phyloP scores from a whole-genome alignment of 2,888 invertebrate genomes.

The Latrodectus hesperus region DNA sequence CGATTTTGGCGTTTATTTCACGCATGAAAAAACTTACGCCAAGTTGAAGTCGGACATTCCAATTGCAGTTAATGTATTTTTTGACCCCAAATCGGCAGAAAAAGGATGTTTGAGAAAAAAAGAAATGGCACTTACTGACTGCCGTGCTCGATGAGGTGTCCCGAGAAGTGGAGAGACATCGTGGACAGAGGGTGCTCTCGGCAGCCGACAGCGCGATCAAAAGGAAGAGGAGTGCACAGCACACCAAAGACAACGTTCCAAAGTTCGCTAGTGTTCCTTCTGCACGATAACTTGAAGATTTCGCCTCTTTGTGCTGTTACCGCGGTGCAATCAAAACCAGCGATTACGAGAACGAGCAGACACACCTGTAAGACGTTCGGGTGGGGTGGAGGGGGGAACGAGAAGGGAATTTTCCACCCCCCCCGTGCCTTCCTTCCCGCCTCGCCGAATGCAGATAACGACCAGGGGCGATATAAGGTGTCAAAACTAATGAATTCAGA shows the following conservation, averaged over 20 bases:
- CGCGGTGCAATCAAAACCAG: not conserved
- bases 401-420: no score
- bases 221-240: not conserved
- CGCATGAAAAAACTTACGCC: no score
- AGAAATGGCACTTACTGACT: slow-evolving; percentile 36
- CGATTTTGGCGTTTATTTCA: no score
- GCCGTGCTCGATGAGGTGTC: slow-evolving; percentile 53
- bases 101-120: not conserved
- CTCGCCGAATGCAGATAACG: not conserved
- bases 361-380: no score
- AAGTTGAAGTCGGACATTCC: no score
- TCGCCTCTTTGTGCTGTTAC: not conserved
- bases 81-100: no score
- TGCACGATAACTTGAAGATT: not conserved
- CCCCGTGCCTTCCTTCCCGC: not conserved
- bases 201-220: not conserved
- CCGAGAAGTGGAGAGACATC: slow-evolving; percentile 52
- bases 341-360: no score
- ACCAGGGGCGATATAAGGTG: not conserved
- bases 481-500: not conserved
- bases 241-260: slow-evolving; percentile 21
- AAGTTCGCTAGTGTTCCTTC: slow-evolving; percentile 16
- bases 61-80: no score
- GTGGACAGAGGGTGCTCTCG: not conserved
- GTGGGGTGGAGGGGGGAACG: no score